Base-by-base conservation (phyloP, 2,888 invertebrate genomes). In the Folsomia manolachei region DNA sequence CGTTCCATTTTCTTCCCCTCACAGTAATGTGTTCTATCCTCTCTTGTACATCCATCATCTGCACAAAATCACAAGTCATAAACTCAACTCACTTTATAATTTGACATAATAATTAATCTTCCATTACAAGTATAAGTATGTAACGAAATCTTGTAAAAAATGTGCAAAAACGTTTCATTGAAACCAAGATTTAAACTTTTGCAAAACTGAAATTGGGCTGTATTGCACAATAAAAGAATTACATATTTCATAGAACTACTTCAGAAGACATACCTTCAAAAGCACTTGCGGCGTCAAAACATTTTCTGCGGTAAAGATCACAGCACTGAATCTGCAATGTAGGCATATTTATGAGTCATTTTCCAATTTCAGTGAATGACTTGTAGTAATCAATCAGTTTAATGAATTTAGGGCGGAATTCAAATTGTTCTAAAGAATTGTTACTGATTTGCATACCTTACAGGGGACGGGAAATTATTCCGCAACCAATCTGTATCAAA, bases 401-500 rank as follows among this genome's bases (percentile, higher is more conserved):
- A n/a, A n/a, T n/a, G n/a, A n/a, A n/a, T n/a, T n/a, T n/a, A n/a
- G n/a, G n/a, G n/a, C n/a, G n/a, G n/a, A n/a, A n/a, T n/a, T 39
- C 39, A 39, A 39, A 9, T 39, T 39, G 4, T 9, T 4, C 14
- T 39, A 14, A 39, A 39, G 14, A 9, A 39, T 39, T 39, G 14
- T 39, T 4, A 39, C 75, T n/a, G n/a, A n/a, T n/a, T n/a, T n/a
- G 84, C 84, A 18, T 88, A 82, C 75, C 90, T 86, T 81, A 88
- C 87, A 14, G 88, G 89, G 67, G 87, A 88, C 71, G 89, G 87
- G 83, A 90, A 89, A 74, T 88, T 88, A 21, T 87, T 84, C 82
- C 90, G 88, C 72, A 90, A 86, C 91, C 91, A 91, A 81, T 90
- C 88, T 2, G 91, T 90, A 79, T 91, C 90, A 77, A 84, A 83